Percentiles rank a stretch among this genome's conserved stretches.
phyloP scores from a whole-genome alignment of 1,140 invertebrate genomes.

The Caligus rogercresseyi region DNA sequence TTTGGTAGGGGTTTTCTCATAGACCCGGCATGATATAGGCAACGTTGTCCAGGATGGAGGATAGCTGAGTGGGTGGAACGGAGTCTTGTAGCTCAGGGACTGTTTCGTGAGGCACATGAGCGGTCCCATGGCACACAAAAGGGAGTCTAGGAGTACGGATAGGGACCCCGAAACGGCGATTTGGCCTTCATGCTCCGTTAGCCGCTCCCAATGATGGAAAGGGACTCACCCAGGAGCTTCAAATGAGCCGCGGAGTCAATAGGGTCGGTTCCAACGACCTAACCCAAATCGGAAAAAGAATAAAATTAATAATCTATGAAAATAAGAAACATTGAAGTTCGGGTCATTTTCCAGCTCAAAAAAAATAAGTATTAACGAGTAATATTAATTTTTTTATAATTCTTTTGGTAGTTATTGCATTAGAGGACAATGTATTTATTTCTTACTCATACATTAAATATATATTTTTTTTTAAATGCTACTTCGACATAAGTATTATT shows the following conservation, averaged over 20 bases:
- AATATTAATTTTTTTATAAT: no score
- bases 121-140: constrained; percentile 78
- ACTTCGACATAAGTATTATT: no score
- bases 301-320: no score
- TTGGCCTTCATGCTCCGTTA: constrained; percentile 83
- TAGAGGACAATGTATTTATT: no score
- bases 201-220: constrained; percentile 78
- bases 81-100: constrained; percentile 55
- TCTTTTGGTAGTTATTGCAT: no score
- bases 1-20: constrained; percentile 32
- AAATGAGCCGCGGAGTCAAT: constrained; percentile 83
- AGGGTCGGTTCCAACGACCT: constrained; percentile 57
- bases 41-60: constrained; percentile 73
- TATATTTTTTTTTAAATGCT: no score
- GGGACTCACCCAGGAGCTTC: constrained; percentile 73
- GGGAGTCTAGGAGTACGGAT: constrained; percentile 79
- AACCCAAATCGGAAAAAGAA: background rate
- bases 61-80: constrained; percentile 41
- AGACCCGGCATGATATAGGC: constrained; percentile 92
- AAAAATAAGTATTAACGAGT: no score
- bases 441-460: no score
- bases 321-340: no score
- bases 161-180: constrained; percentile 83
- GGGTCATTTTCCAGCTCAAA: no score
- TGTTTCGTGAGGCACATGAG: constrained; percentile 69